Evolutionary conservation across 2,113 vertebrate species (phyloP).

Genomic region (Scalopus aquaticus): DNA sequence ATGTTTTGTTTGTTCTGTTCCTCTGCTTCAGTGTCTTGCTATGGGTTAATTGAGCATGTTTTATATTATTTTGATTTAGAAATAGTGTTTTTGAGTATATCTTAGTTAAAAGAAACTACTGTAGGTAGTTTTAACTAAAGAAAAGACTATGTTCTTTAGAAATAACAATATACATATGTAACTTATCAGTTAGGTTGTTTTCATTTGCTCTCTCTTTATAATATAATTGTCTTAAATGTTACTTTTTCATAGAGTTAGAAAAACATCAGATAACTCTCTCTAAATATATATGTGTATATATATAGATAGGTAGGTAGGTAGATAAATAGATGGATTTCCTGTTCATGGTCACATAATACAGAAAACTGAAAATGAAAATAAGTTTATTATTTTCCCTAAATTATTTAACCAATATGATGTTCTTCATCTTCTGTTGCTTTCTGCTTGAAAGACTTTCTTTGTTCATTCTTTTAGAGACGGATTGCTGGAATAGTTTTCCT

Average conservation of each 20-base stretch:
- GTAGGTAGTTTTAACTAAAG: too few species aligned
- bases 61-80: neutral
- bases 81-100: neutral
- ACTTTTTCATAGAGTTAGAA: neutral
- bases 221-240: neutral
- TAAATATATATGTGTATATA: too few species aligned
- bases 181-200: neutral
- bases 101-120: too few species aligned
- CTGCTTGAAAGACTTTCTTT: neutral
- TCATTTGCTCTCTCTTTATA: too few species aligned
- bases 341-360: neutral
- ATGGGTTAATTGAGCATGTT: neutral
- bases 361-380: neutral
- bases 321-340: too few species aligned
- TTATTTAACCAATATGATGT: neutral
- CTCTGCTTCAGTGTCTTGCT: fast-evolving
- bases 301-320: too few species aligned
- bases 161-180: too few species aligned
- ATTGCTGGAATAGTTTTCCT: neutral
- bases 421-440: neutral
- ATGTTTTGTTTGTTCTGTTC: neutral
- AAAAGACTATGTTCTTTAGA: too few species aligned
- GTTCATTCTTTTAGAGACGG: neutral
- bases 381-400: neutral
- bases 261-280: too few species aligned